phyloP scores from a whole-genome alignment of 92 coral and sea anemone genomes.

The Epizoanthus stellaris region DNA sequence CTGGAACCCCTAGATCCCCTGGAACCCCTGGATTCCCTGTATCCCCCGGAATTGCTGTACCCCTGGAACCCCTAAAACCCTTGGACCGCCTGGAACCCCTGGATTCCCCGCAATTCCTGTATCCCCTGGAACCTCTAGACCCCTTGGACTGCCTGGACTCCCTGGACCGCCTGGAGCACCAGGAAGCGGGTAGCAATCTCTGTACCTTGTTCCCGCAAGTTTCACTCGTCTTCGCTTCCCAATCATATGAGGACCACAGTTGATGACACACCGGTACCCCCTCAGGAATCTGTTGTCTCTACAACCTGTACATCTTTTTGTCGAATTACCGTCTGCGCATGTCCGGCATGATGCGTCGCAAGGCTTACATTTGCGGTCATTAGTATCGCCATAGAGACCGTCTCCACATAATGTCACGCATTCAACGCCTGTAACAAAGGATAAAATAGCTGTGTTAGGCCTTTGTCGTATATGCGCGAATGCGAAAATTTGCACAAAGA shows the following conservation, averaged over 20 bases:
- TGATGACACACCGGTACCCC: constrained; percentile 53
- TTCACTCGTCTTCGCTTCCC: constrained; percentile 66
- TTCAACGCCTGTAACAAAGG: constrained; percentile 47
- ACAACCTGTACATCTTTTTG: constrained; percentile 75
- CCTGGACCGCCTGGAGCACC: constrained; percentile 16
- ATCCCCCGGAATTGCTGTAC: too few species aligned
- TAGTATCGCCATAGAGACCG: constrained; percentile 81
- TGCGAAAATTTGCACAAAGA: too few species aligned
- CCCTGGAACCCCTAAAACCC: too few species aligned
- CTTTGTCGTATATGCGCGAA: too few species aligned
- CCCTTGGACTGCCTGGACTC: too few species aligned
- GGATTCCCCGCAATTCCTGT: too few species aligned
- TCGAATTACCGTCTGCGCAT: constrained; percentile 67
- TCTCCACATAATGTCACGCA: constrained; percentile 75
- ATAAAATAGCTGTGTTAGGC: too few species aligned
- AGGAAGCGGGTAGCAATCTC: constrained; percentile 65
- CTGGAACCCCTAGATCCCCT: too few species aligned
- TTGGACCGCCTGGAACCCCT: too few species aligned
- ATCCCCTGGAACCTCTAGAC: too few species aligned
- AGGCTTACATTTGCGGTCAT: constrained; percentile 65
- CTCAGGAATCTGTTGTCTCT: constrained; percentile 58
- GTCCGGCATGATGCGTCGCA: constrained; percentile 76
- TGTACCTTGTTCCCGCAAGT: constrained; percentile 66
- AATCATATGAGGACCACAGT: constrained; percentile 57
- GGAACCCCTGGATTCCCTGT: too few species aligned